Percentiles rank a stretch among this genome's conserved stretches.
Conservation (phyloP, 2,113 vertebrate species). For the Chaetops frenatus region DNA sequence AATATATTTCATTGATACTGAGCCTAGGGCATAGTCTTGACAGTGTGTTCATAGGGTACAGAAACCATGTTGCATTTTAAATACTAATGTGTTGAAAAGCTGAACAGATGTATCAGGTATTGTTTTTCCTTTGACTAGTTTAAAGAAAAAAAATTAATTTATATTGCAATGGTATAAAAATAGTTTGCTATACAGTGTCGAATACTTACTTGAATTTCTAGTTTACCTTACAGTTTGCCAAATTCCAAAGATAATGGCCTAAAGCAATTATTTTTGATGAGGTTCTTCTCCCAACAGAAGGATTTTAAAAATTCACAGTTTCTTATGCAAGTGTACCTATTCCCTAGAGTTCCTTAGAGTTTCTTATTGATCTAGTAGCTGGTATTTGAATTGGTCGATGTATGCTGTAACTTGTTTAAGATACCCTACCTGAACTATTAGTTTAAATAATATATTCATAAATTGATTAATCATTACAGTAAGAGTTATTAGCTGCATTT, state of each 20-base stretch:
- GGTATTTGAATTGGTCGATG: conserved; percentile 90
- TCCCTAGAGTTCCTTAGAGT: conserved; percentile 85
- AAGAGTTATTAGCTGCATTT: conserved; percentile 91
- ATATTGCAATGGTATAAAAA: background rate
- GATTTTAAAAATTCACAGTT: conserved; percentile 54
- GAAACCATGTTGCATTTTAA: background rate
- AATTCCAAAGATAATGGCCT: background rate
- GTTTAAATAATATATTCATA: conserved; percentile 97
- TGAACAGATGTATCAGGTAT: background rate
- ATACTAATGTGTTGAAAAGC: background rate
- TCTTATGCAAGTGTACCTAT: conserved; percentile 70
- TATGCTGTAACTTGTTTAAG: conserved; percentile 88
- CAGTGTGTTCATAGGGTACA: background rate
- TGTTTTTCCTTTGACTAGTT: background rate
- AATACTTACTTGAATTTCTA: background rate
- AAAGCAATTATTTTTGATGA: conserved; percentile 43
- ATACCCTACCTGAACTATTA: conserved; percentile 92
- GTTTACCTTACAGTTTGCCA: background rate
- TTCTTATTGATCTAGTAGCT: conserved; percentile 87
- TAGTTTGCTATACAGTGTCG: background rate
- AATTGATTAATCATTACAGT: conserved; percentile 98
- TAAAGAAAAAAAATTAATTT: background rate
- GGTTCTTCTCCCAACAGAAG: conserved; percentile 9
- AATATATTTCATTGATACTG: background rate
- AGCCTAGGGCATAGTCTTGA: background rate